phyloP scores from a whole-genome alignment of 2,888 invertebrate species.

The Pardosa pseudoannulata region DNA sequence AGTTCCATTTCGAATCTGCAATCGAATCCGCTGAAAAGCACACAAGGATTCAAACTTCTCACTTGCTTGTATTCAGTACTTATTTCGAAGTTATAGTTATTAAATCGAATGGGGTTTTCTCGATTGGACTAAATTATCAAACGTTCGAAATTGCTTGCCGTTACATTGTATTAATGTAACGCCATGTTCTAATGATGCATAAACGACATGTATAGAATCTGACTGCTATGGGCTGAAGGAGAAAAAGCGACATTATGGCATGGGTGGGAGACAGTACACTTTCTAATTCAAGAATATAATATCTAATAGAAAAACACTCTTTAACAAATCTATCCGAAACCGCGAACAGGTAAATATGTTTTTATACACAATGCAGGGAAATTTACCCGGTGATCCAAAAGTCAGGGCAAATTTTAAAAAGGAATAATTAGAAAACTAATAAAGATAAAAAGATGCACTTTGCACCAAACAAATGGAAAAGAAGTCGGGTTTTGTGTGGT shows the following conservation, averaged over 20 bases:
- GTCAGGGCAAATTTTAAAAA: too few relatives aligned
- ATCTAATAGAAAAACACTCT: too few relatives aligned
- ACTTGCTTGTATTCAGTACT: background rate
- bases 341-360: too few relatives aligned
- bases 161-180: slow-evolving; percentile 53
- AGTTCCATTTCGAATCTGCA: background rate
- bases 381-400: too few relatives aligned
- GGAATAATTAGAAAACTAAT: too few relatives aligned
- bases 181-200: slow-evolving; percentile 56
- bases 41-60: background rate
- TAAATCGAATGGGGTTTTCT: background rate
- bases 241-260: background rate
- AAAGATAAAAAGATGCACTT: too few relatives aligned
- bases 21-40: background rate
- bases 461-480: too few relatives aligned
- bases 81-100: background rate
- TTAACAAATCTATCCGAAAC: too few relatives aligned
- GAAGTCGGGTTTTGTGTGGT: too few relatives aligned
- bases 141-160: slow-evolving; percentile 29
- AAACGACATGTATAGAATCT: slow-evolving; percentile 67
- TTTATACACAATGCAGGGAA: too few relatives aligned
- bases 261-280: too few relatives aligned
- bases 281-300: too few relatives aligned
- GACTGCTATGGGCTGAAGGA: slow-evolving; percentile 57
- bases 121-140: slow-evolving; percentile 43